Base-by-base conservation (phyloP, 1,140 invertebrate species). In the Lepidostoma basale region DNA sequence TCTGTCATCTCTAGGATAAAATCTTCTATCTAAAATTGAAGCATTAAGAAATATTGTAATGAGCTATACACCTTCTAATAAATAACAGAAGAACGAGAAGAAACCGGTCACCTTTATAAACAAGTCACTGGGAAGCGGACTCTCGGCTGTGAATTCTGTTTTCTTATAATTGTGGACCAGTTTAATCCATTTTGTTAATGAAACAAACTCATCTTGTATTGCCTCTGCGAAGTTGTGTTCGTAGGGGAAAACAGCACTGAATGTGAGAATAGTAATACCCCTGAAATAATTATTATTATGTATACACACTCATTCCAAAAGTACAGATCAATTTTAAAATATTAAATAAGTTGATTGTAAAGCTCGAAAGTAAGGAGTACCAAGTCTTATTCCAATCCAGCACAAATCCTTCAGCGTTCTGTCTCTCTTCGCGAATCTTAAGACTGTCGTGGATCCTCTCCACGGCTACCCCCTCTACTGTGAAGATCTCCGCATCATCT, bases 101-200 rank as follows among this genome's bases (percentile, higher is more conserved):
- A 36, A 36, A 36, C 5, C 10, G 14, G 18, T 79, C 78, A 94
- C 92, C 84, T 95, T 95, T 14, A 97, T 92, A 33, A 92, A 84
- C 47, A 98, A 79, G 85, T 98, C 97, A 66, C 90, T 88, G 0
- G 94, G 95, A 33, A 97, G 77, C 0, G 87, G 86, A 62, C 87
- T 88, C 26, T 88, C 82, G 0, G 78, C 75, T 6, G 88, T 90
- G 73, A 91, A 90, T 0, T 86, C 83, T 65, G 86, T 87, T 79
- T 88, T 91, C 73, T 89, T 86, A 44, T 88, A 85, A 42, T 88
- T 88, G 76, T 97, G 94, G 0, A 88, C 77, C 36, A 85, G 79
- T 79, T 97, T 97, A 14, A 98, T 77, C 97, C 97, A 99, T 80
- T 98, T 99, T 69, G 95, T 88, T 25, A 96, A 85, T 36, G 89